These are phyloP conservation scores for Grantiella picta DNA, from an alignment of 2,113 vertebrate genomes.

Conservation along the genomic window DNA sequence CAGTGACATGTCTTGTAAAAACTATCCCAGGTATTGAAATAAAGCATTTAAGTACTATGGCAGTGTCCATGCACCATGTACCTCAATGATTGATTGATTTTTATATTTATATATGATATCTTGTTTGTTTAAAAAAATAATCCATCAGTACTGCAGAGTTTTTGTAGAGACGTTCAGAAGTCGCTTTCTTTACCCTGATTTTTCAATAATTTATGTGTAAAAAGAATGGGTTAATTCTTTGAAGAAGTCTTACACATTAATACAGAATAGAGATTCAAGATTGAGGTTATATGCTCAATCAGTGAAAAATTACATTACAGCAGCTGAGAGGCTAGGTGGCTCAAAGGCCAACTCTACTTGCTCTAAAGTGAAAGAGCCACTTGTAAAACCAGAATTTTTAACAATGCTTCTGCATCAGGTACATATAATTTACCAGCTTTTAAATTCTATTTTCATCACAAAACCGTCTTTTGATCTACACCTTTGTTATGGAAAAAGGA, in stretches of 20 bases:
- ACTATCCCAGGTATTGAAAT: neutral
- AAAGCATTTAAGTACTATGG: neutral
- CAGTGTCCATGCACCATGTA: neutral
- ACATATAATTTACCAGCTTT: neutral
- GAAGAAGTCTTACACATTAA: neutral
- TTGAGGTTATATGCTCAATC: neutral
- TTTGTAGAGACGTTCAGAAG: neutral
- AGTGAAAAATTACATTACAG: neutral
- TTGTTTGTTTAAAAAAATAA: neutral
- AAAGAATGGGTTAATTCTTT: neutral
- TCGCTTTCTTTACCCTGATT: neutral
- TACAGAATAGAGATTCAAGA: neutral
- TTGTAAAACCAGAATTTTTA: neutral
- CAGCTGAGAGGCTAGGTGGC: neutral
- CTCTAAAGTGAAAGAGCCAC: neutral
- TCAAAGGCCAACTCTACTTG: neutral
- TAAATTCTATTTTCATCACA: neutral
- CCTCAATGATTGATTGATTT: neutral
- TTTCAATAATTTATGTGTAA: neutral
- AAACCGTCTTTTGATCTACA: neutral
- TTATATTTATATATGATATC: neutral
- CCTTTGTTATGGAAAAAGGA: neutral
- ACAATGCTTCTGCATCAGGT: neutral
- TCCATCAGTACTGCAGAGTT: neutral
- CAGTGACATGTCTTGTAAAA: neutral